phyloP scores from a whole-genome alignment of 2,113 vertebrate species.

The Dunckerocampus dactyliophorus region DNA sequence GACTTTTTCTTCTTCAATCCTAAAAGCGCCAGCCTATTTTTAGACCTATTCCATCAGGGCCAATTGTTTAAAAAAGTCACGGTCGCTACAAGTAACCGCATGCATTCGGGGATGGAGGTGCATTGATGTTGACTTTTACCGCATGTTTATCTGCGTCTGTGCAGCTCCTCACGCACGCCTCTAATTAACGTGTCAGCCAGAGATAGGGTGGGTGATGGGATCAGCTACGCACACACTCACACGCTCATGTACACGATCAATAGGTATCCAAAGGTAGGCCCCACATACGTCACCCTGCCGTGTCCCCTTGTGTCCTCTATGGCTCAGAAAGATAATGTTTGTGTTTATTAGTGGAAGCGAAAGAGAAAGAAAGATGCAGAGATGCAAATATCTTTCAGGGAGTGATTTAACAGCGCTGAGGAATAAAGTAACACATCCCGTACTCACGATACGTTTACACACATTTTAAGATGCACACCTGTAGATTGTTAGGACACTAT shows the following conservation, averaged over 20 bases:
- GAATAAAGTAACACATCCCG: too few species aligned
- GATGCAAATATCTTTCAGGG: not conserved
- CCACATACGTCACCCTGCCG: conserved; percentile 1
- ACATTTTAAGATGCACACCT: too few species aligned
- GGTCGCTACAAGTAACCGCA: conserved; percentile 13
- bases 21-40: too few species aligned
- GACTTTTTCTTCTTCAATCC: too few species aligned
- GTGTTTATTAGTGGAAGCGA: not conserved
- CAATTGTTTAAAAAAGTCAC: conserved; percentile 11
- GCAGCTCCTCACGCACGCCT: conserved; percentile 31
- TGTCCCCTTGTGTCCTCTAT: not conserved
- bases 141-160: conserved; percentile 43
- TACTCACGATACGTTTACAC: too few species aligned
- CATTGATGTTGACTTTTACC: conserved; percentile 18
- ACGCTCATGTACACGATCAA: conserved; percentile 33
- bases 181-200: conserved; percentile 49
- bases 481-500: too few species aligned
- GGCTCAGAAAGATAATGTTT: not conserved
- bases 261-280: conserved; percentile 24
- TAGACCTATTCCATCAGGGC: not conserved
- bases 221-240: conserved; percentile 3
- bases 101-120: conserved; percentile 7
- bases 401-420: too few species aligned
- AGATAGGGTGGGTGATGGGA: conserved; percentile 42
- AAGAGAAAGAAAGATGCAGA: not conserved